Evolutionary conservation across 2,888 invertebrate species (phyloP), one percentile per base, ranked within the genome.

Genomic region (Drosophila nr. perissopoda): DNA sequence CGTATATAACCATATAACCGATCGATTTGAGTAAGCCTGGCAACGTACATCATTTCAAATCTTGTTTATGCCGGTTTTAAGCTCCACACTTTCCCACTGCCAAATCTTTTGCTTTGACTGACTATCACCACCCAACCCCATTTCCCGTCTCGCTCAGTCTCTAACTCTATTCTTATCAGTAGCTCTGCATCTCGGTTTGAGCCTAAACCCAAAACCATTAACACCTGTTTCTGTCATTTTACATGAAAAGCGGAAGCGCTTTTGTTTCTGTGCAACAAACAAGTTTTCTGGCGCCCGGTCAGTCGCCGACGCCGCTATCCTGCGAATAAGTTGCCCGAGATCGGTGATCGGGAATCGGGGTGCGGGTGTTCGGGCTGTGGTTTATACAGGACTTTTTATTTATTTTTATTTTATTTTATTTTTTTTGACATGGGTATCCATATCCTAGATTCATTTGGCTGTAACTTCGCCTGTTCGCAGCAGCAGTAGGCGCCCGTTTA

Each of bases 191-290:
- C 36, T 36, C 51, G 59, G 63, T 66, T 64, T 66, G 64, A 56
- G 70, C 72, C 76, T 86, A 80, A 86, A 61, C 88, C 83, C 70
- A 86, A 89, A 86, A 89, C 89, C 87, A 90, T 90, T 89, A 87
- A 87, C 87, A 90, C 87, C 89, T 87, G 87, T 87, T 87, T 87
- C 90, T 86, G 90, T 86, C 86, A 89, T 85, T 87, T 87, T 83
- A 85, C 88, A 89, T 87, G 86, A 80, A 87, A 86, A 78, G 88
- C 90, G 89, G 86, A 86, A 89, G 75, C 80, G 87, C 87, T 80
- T 86, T 87, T 87, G 89, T 90, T 88, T 90, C 84, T 86, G 84
- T 88, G 87, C 89, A 90, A 80, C 87, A 88, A 88, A 88, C 82
- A 90, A 90, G 83, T 89, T 84, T 89, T 71, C 79, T 74, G 76